These are phyloP conservation scores for Anoplopoma fimbria DNA, from an alignment of 2,113 vertebrate genomes.

Conservation along the genomic window DNA sequence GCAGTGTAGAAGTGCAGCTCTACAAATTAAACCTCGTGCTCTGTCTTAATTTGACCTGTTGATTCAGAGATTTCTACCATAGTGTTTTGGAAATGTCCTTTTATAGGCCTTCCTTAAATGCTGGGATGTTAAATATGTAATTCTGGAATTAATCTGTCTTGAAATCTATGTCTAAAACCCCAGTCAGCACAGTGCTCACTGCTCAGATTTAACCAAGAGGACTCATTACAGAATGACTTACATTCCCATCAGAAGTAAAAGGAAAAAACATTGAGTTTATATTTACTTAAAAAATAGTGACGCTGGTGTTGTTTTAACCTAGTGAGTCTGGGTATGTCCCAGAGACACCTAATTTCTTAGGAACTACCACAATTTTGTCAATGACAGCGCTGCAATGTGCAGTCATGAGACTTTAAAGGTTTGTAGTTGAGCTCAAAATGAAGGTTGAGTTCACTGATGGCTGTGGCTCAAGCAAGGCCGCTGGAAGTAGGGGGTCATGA, in stretches of 20 bases:
- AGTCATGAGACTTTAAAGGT: neutral
- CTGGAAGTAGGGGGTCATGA: neutral
- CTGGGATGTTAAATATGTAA: conserved; percentile 1
- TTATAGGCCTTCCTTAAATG: conserved; percentile 4
- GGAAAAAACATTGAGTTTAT: conserved; percentile 48
- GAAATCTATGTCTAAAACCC: conserved; percentile 25
- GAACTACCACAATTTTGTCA: neutral
- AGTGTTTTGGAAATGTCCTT: conserved; percentile 23
- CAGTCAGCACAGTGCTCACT: neutral
- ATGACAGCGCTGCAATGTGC: too few relatives aligned
- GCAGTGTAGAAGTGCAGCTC: conserved; percentile 11
- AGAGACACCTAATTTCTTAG: neutral
- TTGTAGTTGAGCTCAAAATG: neutral
- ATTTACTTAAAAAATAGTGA: conserved; percentile 15
- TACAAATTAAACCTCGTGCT: conserved; percentile 15
- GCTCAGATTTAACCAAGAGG: conserved; percentile 42
- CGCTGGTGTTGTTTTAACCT: neutral
- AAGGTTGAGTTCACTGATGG: neutral
- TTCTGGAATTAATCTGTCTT: conserved; percentile 12
- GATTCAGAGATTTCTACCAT: neutral
- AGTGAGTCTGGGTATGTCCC: neutral
- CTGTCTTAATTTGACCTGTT: conserved; percentile 23
- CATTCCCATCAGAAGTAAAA: conserved; percentile 18
- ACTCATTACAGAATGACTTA: conserved; percentile 38
- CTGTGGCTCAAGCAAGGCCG: too few relatives aligned